Conservation (phyloP, 2,113 vertebrate species). For the Fregetta grallaria region DNA sequence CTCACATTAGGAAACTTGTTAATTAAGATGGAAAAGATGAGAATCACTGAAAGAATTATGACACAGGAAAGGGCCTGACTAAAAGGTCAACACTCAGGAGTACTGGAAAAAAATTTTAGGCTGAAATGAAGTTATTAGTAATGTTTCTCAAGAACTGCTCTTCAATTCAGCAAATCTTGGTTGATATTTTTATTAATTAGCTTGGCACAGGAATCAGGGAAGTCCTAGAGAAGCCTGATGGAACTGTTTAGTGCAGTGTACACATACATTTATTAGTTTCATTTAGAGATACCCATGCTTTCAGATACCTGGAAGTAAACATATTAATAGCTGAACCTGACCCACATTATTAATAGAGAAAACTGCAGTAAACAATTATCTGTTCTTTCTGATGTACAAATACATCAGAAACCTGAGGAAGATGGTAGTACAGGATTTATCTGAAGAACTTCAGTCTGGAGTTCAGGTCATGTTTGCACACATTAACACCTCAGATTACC, state of each 20-base stretch:
- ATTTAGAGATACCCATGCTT: neutral
- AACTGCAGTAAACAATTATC: neutral
- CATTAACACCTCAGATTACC: neutral
- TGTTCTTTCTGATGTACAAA: neutral
- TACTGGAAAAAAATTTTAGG: neutral
- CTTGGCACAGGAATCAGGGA: neutral
- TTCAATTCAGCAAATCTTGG: neutral
- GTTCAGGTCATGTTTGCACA: neutral
- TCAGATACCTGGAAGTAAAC: neutral
- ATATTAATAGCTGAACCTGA: neutral
- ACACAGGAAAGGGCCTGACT: neutral
- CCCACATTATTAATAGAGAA: neutral
- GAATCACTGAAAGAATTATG: neutral
- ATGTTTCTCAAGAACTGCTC: neutral
- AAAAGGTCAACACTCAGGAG: neutral
- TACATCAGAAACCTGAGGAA: neutral
- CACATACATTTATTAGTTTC: neutral
- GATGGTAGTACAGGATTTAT: neutral
- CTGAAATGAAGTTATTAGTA: neutral
- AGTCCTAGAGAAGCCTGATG: neutral
- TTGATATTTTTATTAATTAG: neutral
- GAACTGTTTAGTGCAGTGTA: neutral
- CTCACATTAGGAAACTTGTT: neutral
- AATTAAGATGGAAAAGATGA: neutral
- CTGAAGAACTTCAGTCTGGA: neutral